Evolutionary conservation across 2,113 vertebrate genomes (phyloP), one percentile per base, ranked within the genome.

Genomic region (Chaenogobius annularis): DNA sequence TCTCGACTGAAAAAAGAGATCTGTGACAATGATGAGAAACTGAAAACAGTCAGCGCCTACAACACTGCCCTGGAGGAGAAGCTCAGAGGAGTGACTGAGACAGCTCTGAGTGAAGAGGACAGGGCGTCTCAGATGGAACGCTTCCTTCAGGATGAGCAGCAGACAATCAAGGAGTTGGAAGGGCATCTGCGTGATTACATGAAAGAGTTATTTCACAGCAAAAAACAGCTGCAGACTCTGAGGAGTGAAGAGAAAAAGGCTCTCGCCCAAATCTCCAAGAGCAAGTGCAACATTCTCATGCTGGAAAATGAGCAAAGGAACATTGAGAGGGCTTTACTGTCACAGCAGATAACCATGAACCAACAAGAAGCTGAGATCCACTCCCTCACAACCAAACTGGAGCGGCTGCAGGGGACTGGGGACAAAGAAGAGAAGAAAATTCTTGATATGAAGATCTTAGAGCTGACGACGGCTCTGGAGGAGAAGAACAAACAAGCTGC

Each of bases 361-460:
- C 91, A 77, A 70, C 95, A 99, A 97, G 95, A 96, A 84, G 91
- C 92, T 80, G 90, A 94, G 68, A 93, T 99, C 73, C 80, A 87
- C 75, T 85, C 87, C 87, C 62, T 97, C 64, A 92, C 93, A 71
- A 89, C 76, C 48, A 94, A 95, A 77, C 87, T 97, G 85, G 93
- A 92, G 37, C 89, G 86, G 17, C 89, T 99, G 85, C 90, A 93
- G 71, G 96, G 96, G 7, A 92, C 95, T 13, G 47, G 95, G 81
- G 88, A 93, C 71, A 85, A 87, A 11, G 92, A 95, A 47, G 96
- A 99, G 87, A 96, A 92, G 81, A 58, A 92, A 79, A 55, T 81
- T 20, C 69, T 98, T 62, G 93, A 96, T 76, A 73, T 63, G 47
- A 95, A 92, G 92, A 73, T 93, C 20, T 55, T 87, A 64, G 94